Evolutionary conservation across 2,797 vertebrate genomes (phyloP).

Genomic region (Sebastes wilsoni): DNA sequence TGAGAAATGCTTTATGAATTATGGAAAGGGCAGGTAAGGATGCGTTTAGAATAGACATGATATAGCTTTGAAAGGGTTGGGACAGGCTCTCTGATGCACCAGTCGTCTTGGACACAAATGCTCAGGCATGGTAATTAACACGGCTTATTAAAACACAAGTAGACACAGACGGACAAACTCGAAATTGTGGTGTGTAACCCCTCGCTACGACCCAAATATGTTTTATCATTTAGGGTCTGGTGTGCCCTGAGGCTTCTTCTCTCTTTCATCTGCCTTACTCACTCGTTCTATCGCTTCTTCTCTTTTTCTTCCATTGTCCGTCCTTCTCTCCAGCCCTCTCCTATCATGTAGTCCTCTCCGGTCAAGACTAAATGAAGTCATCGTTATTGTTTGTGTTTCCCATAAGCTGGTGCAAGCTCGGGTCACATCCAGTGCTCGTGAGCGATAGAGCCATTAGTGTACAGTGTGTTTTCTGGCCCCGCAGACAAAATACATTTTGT

Average conservation of each 20-base stretch:
- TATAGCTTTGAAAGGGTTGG: neutral
- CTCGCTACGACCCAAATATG: conserved; percentile 23
- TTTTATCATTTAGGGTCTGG: conserved; percentile 36
- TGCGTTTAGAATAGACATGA: neutral
- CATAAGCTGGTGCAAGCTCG: conserved; percentile 24
- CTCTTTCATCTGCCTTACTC: neutral
- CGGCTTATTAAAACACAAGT: neutral
- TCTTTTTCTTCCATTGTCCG: neutral
- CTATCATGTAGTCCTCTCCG: neutral
- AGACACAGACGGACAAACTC: neutral
- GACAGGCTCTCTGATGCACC: neutral
- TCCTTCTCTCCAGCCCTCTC: neutral
- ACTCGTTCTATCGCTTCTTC: neutral
- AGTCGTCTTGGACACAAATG: neutral
- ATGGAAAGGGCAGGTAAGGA: neutral
- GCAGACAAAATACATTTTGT: conserved; percentile 25
- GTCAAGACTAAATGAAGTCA: conserved; percentile 20
- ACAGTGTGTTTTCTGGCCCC: conserved; percentile 6
- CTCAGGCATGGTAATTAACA: neutral
- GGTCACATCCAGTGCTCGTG: conserved; percentile 23
- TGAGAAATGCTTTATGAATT: neutral
- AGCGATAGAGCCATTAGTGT: conserved; percentile 4
- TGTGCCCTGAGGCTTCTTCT: neutral
- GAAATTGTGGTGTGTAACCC: neutral
- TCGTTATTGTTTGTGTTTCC: conserved; percentile 39